Conservation (phyloP, 2,113 vertebrate species). For the Strix aluco region DNA sequence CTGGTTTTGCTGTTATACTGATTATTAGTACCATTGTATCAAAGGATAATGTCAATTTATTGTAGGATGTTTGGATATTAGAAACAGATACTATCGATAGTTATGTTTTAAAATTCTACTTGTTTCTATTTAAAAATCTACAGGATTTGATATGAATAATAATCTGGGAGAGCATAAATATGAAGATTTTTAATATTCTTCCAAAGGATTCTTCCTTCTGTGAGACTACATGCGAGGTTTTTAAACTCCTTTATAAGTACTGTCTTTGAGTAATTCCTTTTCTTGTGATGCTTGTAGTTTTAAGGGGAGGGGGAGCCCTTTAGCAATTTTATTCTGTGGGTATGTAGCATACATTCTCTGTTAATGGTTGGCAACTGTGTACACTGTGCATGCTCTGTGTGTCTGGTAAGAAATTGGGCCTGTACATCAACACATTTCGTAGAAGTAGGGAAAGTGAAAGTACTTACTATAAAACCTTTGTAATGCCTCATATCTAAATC, state of each 20-base stretch:
- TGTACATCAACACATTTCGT: neutral
- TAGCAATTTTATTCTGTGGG: neutral
- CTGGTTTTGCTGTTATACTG: neutral
- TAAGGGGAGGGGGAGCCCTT: neutral
- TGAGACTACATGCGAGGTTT: neutral
- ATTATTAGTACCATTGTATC: neutral
- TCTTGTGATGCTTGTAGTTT: neutral
- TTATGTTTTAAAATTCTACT: neutral
- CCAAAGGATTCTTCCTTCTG: neutral
- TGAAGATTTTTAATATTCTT: neutral
- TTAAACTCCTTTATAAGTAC: neutral
- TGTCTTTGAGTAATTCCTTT: neutral
- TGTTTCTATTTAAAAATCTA: neutral
- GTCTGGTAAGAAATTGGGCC: neutral
- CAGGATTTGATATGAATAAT: neutral
- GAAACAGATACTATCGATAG: neutral
- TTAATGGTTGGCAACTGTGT: neutral
- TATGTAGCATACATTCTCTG: neutral
- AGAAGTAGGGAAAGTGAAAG: neutral
- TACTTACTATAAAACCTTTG: slow-evolving; percentile 34
- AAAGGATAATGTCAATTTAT: neutral
- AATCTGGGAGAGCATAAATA: neutral
- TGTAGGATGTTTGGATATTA: neutral
- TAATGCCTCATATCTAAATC: slow-evolving; percentile 55
- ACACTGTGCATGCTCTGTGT: neutral